A percentile compares a stretch with the other conserved stretches of the same genome.
These are phyloP conservation scores for Clarias platycephalus DNA, from an alignment of 2,797 vertebrate genomes.

Conservation along the genomic window DNA sequence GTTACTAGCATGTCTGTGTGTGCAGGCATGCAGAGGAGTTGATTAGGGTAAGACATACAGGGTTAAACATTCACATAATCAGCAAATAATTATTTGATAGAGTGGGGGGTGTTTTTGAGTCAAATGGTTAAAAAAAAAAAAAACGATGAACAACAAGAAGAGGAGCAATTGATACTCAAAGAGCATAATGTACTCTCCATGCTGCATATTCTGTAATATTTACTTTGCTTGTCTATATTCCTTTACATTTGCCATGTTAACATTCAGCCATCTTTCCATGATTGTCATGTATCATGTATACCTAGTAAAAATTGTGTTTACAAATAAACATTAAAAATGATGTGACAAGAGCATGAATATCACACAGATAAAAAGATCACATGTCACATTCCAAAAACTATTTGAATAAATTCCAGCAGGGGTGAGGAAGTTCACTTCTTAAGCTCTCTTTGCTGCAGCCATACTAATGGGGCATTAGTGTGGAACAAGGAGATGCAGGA, in stretches of 20 bases:
- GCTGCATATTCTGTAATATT: no score
- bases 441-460: slow-evolving; percentile 41
- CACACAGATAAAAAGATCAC: not conserved
- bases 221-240: no score
- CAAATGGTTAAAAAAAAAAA: not conserved
- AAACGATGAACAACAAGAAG: not conserved
- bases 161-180: not conserved
- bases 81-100: not conserved
- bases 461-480: slow-evolving; percentile 46
- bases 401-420: slow-evolving; percentile 8
- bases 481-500: slow-evolving; percentile 67
- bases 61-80: not conserved
- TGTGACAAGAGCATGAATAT: not conserved
- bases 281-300: not conserved
- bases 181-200: no score
- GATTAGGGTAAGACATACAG: not conserved
- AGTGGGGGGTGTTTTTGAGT: not conserved
- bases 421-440: not conserved
- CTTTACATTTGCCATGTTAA: not conserved
- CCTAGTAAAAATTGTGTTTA: not conserved
- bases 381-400: not conserved
- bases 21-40: not conserved
- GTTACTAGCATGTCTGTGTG: not conserved
- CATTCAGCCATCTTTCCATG: not conserved
- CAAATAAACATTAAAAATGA: not conserved